Base-by-base conservation (phyloP, 2,113 vertebrate genomes). In the Psettodes erumei region DNA sequence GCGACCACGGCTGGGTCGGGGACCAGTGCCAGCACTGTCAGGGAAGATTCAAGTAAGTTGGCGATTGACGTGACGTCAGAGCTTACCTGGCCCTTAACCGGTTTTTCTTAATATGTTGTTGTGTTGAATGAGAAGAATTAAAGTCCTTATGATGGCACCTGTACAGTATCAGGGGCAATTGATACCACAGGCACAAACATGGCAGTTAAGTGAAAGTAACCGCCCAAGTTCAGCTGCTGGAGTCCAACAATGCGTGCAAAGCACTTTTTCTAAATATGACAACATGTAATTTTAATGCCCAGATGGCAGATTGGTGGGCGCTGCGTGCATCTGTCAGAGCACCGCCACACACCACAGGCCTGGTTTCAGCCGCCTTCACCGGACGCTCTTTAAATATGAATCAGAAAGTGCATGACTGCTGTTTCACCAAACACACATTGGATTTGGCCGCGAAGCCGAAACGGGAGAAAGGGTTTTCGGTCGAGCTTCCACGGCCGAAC, bases 11-110 rank as follows among this genome's bases (percentile, higher is more conserved):
- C 43, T 99, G 97, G 97, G 96, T 97, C 32, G 97, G 97, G 43
- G 97, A 98, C 71, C 96, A 95, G 88, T 99, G 97, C 90, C 97
- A 97, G 78, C 97, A 98, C 82, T 99, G 97, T 89, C 96, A 98
- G 89, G 97, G 97, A 42, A 92, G 97, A 80, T 99, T 98, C 95
- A 99, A 95, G 97, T 99, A 95, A 98, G 97, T 95, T 60, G 5
- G 25, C n/a, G n/a, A n/a, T n/a, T n/a, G n/a, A n/a, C n/a, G n/a
- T n/a, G n/a, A n/a, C n/a, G n/a, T n/a, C n/a, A n/a, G n/a, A n/a
- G n/a, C n/a, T n/a, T n/a, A n/a, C n/a, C n/a, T n/a, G n/a, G n/a
- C n/a, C n/a, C n/a, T n/a, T n/a, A n/a, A n/a, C n/a, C n/a, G n/a
- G n/a, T n/a, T n/a, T n/a, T n/a, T n/a, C n/a, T n/a, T n/a, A n/a